These are phyloP conservation scores for Pocillopora verrucosa DNA, from an alignment of 64 coral and sea anemone genomes.

Conservation along the genomic window DNA sequence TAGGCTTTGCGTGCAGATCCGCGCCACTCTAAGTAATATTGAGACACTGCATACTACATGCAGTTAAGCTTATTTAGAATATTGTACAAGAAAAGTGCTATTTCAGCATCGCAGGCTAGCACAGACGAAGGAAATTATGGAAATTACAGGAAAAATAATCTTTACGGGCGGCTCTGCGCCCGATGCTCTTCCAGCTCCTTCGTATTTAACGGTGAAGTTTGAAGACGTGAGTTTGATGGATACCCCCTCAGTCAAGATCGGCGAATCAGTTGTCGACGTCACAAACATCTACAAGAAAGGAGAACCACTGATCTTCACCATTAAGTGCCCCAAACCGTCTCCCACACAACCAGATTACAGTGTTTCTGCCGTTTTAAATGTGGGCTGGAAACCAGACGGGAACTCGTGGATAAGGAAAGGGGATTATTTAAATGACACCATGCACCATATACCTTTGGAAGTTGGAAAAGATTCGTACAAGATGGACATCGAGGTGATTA, in stretches of 20 bases:
- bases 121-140: slow-evolving; percentile 29
- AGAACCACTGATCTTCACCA: slow-evolving; percentile 36
- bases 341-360: slow-evolving; percentile 35
- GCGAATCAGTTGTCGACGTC: slow-evolving; percentile 39
- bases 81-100: no score
- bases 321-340: slow-evolving; percentile 54
- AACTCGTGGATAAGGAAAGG: slow-evolving; percentile 55
- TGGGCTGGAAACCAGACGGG: slow-evolving; percentile 69
- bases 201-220: slow-evolving; percentile 64
- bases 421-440: slow-evolving; percentile 71
- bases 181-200: slow-evolving; percentile 11
- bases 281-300: slow-evolving; percentile 32
- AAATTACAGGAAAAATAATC: slow-evolving; percentile 63
- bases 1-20: no score
- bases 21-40: no score
- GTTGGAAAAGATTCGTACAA: slow-evolving; percentile 29
- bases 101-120: no score
- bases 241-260: slow-evolving; percentile 21
- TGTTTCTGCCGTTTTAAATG: slow-evolving; percentile 74
- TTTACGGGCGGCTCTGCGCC: slow-evolving; percentile 33
- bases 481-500: slow-evolving; percentile 49
- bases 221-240: slow-evolving; percentile 57
- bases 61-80: no score
- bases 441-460: slow-evolving; percentile 25
- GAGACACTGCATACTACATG: no score